phyloP scores from a whole-genome alignment of 1,140 invertebrate species.

The Oryctes rhinoceros region DNA sequence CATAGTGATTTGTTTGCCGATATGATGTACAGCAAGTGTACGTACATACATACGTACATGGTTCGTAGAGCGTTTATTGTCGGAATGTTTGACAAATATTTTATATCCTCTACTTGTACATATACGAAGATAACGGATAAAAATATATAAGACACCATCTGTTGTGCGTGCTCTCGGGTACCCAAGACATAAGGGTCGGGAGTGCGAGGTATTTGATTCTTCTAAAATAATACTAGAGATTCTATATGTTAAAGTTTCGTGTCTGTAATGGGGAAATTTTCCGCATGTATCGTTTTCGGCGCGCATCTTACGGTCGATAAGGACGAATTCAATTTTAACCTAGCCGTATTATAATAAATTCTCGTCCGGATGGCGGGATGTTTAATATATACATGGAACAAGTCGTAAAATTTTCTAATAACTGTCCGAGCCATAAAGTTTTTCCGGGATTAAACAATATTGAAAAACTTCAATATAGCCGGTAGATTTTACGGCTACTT shows the following conservation, averaged over 20 bases:
- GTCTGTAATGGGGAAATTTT: not conserved
- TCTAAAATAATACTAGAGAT: not conserved
- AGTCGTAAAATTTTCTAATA: conserved; percentile 6
- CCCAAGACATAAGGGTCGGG: not conserved
- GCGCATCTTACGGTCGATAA: not conserved
- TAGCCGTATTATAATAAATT: too few relatives aligned
- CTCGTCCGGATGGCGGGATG: too few relatives aligned
- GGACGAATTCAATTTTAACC: not conserved
- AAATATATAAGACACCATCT: not conserved
- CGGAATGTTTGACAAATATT: conserved; percentile 6
- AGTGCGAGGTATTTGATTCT: not conserved
- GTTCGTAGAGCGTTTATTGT: not conserved
- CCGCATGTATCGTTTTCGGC: not conserved
- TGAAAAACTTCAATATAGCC: not conserved
- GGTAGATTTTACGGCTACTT: conserved; percentile 4
- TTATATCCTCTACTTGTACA: not conserved
- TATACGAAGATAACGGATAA: not conserved
- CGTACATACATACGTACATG: not conserved
- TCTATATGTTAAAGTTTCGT: not conserved
- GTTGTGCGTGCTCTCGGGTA: not conserved
- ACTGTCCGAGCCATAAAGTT: not conserved
- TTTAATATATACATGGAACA: not conserved
- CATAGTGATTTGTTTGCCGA: not conserved
- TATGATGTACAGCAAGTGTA: conserved; percentile 7
- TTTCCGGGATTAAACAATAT: conserved; percentile 8